phyloP scores from a whole-genome alignment of 2,888 invertebrate genomes.

The Stenotaenia linearis region DNA sequence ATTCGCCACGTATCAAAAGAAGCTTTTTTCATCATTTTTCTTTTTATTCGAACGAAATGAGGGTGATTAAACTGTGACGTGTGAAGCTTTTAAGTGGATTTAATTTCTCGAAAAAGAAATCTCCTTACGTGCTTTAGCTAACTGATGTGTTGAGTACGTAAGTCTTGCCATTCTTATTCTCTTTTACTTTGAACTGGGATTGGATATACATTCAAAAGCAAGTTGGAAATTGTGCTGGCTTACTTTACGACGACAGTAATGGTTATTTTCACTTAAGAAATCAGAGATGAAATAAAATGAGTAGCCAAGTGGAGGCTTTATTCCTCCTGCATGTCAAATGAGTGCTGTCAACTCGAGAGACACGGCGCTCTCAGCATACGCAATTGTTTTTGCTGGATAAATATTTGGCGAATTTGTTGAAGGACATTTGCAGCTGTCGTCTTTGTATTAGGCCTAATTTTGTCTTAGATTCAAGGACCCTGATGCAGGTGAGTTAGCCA shows the following conservation, averaged over 20 bases:
- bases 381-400: not conserved
- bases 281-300: not conserved
- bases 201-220: not conserved
- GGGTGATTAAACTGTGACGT: not conserved
- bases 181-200: not conserved
- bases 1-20: too few species aligned
- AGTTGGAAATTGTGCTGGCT: too few species aligned
- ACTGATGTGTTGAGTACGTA: too few species aligned
- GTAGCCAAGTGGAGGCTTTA: not conserved
- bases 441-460: not conserved
- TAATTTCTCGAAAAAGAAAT: not conserved
- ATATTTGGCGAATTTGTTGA: not conserved
- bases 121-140: not conserved
- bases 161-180: not conserved
- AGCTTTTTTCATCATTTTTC: not conserved
- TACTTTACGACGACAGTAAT: too few species aligned
- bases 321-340: not conserved
- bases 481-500: not conserved
- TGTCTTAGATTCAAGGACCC: not conserved
- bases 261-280: too few species aligned
- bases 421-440: constrained; percentile 5
- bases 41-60: too few species aligned
- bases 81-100: not conserved
- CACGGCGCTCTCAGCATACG: not conserved
- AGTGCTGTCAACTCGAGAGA: not conserved